These are phyloP conservation scores for Corythucha ciliata DNA, from an alignment of 2,888 invertebrate species.

Conservation along the genomic window DNA sequence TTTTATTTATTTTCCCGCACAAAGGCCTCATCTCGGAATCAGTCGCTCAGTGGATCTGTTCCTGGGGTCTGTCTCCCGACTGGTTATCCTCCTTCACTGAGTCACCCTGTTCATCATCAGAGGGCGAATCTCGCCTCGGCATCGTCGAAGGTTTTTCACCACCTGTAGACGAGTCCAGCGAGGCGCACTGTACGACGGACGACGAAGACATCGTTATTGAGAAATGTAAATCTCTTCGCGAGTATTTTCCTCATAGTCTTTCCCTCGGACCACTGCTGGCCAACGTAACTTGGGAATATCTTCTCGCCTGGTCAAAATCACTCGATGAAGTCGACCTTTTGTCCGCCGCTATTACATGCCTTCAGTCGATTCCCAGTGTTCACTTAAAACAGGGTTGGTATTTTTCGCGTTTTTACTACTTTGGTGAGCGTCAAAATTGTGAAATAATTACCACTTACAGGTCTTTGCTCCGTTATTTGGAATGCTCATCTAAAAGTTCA, in stretches of 20 bases:
- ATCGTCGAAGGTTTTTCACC: conserved; percentile 39
- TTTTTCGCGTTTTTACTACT: neutral
- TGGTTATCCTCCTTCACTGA: conserved; percentile 19
- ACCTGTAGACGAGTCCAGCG: conserved; percentile 38
- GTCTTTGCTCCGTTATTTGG: conserved; percentile 80
- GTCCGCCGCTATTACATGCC: conserved; percentile 59
- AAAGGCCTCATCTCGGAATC: conserved; percentile 77
- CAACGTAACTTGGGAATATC: conserved; percentile 87
- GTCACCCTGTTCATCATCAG: too few relatives aligned
- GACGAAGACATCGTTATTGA: conserved; percentile 42
- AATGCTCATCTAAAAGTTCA: conserved; percentile 74
- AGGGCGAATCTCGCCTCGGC: conserved; percentile 2
- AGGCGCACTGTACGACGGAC: conserved; percentile 33
- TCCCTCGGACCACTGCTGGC: conserved; percentile 67
- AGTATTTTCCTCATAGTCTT: conserved; percentile 79
- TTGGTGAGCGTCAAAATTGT: too few relatives aligned
- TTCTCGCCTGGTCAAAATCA: conserved; percentile 75
- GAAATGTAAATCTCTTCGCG: conserved; percentile 54
- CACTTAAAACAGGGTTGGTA: conserved; percentile 43
- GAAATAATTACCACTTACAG: conserved; percentile 43
- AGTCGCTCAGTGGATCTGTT: conserved; percentile 71
- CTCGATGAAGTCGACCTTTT: conserved; percentile 56
- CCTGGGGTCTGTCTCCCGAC: conserved; percentile 30
- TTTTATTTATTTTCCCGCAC: conserved; percentile 1
- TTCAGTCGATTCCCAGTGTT: conserved; percentile 55